Evolutionary conservation across 37 sponge, comb jelly and placozoan genomes (phyloP).

Genomic region (Hormiphora californensis): DNA sequence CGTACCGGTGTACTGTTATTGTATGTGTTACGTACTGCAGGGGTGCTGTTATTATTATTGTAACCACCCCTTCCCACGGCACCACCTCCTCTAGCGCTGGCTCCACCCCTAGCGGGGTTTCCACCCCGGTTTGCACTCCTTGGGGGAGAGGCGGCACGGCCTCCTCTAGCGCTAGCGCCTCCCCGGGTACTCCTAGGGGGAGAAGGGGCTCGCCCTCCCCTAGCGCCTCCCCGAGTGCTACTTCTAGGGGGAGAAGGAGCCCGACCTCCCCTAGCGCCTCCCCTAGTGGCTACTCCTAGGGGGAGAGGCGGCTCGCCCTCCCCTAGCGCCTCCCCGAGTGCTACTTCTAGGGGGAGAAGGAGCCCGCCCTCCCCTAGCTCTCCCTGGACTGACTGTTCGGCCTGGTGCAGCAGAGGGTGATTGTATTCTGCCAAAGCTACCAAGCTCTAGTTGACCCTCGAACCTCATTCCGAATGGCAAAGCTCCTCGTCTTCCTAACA

Average conservation of each 20-base stretch:
- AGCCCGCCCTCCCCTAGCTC: too few relatives aligned
- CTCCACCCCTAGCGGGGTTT: not conserved
- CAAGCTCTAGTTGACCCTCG: too few relatives aligned
- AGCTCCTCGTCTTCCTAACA: too few relatives aligned
- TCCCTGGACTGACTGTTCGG: too few relatives aligned
- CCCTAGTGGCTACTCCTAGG: not conserved
- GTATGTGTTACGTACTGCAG: not conserved
- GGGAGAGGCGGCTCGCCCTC: not conserved
- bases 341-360: too few relatives aligned
- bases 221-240: not conserved
- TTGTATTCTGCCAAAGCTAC: too few relatives aligned
- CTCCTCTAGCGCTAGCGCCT: not conserved
- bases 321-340: not conserved
- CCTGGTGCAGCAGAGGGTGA: too few relatives aligned
- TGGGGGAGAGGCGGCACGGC: not conserved
- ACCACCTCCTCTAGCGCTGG: not conserved
- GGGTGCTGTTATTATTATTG: not conserved
- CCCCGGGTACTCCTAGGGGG: not conserved
- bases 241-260: not conserved
- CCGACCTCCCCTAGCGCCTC: not conserved
- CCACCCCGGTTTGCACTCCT: not conserved
- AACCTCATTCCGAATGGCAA: too few relatives aligned
- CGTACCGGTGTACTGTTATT: too few relatives aligned
- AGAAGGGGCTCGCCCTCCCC: not conserved
- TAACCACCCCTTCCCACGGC: not conserved